A percentile compares a stretch with the other conserved stretches of the same genome.
Conservation (phyloP, 2,888 invertebrate species). For the Conus canariensis region DNA sequence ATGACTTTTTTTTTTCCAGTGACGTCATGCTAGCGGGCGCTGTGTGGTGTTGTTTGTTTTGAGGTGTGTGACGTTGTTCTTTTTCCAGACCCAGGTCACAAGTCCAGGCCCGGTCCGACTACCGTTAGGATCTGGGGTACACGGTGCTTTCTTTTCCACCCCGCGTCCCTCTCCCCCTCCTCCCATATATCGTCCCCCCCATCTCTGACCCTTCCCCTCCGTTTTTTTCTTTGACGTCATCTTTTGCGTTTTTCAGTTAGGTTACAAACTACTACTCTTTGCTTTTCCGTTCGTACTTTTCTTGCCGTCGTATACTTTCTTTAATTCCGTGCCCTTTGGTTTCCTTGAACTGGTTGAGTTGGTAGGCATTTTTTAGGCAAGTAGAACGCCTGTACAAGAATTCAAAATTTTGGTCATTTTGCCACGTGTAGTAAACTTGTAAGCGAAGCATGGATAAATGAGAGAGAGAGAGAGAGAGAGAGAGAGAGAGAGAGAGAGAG, state of each 20-base stretch:
- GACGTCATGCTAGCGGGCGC: no score
- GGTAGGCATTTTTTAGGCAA: no score
- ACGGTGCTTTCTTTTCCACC: no score
- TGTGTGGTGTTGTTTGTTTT: neutral
- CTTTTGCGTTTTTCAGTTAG: neutral
- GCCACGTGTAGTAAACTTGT: no score
- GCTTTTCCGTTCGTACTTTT: neutral
- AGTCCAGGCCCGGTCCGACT: conserved; percentile 24
- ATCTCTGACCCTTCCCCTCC: neutral
- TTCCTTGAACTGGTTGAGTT: no score
- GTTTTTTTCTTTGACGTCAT: neutral
- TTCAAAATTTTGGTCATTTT: no score
- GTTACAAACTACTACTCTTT: neutral
- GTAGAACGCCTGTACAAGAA: no score
- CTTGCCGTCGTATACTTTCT: neutral
- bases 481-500: no score
- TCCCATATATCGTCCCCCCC: neutral
- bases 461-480: no score
- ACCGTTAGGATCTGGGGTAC: conserved; percentile 38
- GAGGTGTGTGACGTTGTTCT: conserved; percentile 28
- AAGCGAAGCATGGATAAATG: no score
- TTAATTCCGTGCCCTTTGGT: neutral
- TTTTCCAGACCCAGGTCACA: conserved; percentile 38
- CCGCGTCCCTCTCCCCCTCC: neutral
- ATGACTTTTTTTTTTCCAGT: no score